Conservation (phyloP, 2,113 vertebrate genomes). For the Scomber japonicus region DNA sequence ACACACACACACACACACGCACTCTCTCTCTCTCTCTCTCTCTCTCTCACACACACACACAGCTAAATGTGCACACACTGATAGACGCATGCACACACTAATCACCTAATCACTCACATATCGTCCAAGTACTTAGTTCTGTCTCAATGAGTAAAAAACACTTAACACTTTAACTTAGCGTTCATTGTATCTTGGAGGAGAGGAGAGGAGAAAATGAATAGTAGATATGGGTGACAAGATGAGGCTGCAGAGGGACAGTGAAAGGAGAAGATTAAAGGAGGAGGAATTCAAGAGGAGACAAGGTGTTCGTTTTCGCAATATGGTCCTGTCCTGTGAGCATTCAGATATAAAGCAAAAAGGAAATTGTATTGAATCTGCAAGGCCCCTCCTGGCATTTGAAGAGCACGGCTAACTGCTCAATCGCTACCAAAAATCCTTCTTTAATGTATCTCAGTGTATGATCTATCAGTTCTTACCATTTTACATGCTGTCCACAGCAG, state of each 20-base stretch:
- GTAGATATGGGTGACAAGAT: slow-evolving; percentile 14
- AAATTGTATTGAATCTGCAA: slow-evolving; percentile 19
- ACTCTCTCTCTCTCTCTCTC: no score
- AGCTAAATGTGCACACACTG: neutral
- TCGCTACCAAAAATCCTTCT: slow-evolving; percentile 14
- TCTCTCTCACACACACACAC: slow-evolving; percentile 17
- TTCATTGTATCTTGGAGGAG: slow-evolving; percentile 35
- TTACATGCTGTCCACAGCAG: slow-evolving; percentile 2
- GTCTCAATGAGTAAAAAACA: slow-evolving; percentile 45
- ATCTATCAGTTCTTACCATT: slow-evolving; percentile 11
- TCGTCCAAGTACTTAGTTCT: slow-evolving; percentile 47
- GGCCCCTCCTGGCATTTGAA: slow-evolving; percentile 17
- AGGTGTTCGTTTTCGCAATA: slow-evolving; percentile 31
- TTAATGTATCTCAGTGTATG: neutral
- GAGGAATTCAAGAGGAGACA: slow-evolving; percentile 32
- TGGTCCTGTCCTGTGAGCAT: slow-evolving; percentile 8
- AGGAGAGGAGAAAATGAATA: slow-evolving; percentile 13
- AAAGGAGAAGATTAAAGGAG: slow-evolving; percentile 23
- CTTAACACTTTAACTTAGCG: slow-evolving; percentile 32
- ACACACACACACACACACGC: slow-evolving; percentile 12
- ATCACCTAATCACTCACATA: slow-evolving; percentile 55
- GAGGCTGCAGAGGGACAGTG: slow-evolving; percentile 25
- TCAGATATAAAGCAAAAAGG: slow-evolving; percentile 30
- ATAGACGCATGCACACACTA: slow-evolving; percentile 30
- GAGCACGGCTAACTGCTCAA: slow-evolving; percentile 15